Conservation (phyloP, 2,113 vertebrate species). For the Budorcas taxicolor region DNA sequence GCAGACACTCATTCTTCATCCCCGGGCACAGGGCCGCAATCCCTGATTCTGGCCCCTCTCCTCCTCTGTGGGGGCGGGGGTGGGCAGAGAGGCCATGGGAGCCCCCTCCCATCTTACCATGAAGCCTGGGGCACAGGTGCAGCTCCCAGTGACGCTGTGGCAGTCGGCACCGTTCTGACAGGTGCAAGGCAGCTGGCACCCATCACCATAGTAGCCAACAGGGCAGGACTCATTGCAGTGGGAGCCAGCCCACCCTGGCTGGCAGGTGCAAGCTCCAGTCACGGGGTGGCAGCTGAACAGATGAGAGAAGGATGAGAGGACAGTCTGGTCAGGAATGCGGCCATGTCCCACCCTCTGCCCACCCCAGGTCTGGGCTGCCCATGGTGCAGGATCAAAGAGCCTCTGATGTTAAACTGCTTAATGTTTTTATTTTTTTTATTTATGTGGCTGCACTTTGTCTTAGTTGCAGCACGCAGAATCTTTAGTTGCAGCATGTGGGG, state of each 20-base stretch:
- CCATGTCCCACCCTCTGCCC: neutral
- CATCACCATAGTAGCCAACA: conserved; percentile 87
- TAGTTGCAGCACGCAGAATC: neutral
- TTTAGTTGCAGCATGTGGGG: neutral
- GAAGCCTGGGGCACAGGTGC: conserved; percentile 92
- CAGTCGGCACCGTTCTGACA: conserved; percentile 95
- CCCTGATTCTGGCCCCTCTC: neutral
- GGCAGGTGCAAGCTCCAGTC: conserved; percentile 94
- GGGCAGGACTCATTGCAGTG: conserved; percentile 97
- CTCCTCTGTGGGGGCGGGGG: neutral
- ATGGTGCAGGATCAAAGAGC: neutral
- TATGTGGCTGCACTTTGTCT: neutral
- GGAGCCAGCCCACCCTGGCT: conserved; percentile 92
- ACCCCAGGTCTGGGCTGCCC: neutral
- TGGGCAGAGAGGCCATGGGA: neutral
- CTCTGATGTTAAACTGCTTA: neutral
- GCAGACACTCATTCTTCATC: neutral
- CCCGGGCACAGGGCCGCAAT: neutral
- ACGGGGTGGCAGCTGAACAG: conserved; percentile 92
- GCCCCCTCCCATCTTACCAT: conserved; percentile 80
- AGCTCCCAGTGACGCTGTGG: conserved; percentile 89
- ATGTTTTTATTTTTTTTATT: neutral
- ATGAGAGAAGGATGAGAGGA: neutral
- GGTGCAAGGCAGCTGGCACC: conserved; percentile 87
- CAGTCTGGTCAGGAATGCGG: neutral